Evolutionary conservation across 2,888 invertebrate genomes (phyloP), one percentile per base, ranked within the genome.

Genomic region (Apoda limacodes): DNA sequence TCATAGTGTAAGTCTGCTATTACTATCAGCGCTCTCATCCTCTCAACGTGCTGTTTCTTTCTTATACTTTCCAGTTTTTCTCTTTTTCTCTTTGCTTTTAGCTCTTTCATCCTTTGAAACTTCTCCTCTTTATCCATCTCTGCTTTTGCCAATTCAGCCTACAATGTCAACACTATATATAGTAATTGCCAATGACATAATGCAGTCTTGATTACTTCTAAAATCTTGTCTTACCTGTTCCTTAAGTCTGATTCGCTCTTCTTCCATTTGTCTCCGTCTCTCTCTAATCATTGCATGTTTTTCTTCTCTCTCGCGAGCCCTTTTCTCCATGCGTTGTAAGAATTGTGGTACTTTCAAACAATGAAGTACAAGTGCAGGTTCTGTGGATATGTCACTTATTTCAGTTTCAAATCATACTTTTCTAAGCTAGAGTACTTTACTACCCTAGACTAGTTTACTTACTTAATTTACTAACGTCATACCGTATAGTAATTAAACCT

Each of bases 251-350:
- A 72, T 55, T 9, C 71, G 59, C 40, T 81, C 81, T 55, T 80
- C 72, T 50, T 82, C 82, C 59, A 80, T 70, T 47, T 82, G 82
- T 23, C 57, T 55, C 31, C 80, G 61, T 42, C 81, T 57, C 43
- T 82, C 82, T 9, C 75, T 59, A 40, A 80, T 81, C 34, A 76
- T 55, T 1, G 78, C 80, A 40, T 81, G 76, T 46, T 78, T 81
- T 43, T 82, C 80, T 48, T 82, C 86, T 21, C 91, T 75, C 42
- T 88, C 86, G 22, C 86, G 60, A 0, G 90, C 89, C 36, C 89
- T 82, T 33, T 87, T 85, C 50, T 90, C 88, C 88, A 91, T 89
- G 55, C 87, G 82, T 55, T 85, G 82, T 24, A 90, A 55, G 53
- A 90, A 87, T 54, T 85, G 86, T 3, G 90, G 90, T 20, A 86